Conservation (phyloP, 2,797 vertebrate genomes). For the Myoxocephalus aenaeus region DNA sequence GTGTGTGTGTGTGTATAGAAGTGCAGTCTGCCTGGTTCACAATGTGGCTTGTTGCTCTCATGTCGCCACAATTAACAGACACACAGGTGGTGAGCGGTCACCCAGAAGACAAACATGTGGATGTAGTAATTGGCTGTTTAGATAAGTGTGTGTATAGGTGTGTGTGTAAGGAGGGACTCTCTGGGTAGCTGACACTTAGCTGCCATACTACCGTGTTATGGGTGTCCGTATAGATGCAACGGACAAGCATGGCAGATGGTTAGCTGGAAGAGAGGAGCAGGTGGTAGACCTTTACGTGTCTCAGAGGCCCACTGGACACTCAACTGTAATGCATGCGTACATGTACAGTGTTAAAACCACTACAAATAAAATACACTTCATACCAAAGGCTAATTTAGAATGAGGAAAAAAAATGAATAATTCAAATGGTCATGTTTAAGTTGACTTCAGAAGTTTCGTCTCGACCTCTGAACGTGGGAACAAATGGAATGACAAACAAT, state of each 20-base stretch:
- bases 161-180: constrained; percentile 21
- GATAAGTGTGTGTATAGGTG: constrained; percentile 3
- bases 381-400: neutral
- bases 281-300: constrained; percentile 31
- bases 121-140: constrained; percentile 33
- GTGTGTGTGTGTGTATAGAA: neutral
- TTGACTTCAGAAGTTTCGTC: neutral
- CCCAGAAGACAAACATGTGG: constrained; percentile 43
- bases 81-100: constrained; percentile 6
- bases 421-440: neutral
- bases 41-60: neutral
- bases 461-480: neutral
- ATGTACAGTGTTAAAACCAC: neutral
- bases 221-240: constrained; percentile 4
- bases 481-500: neutral
- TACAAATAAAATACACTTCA: neutral
- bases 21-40: neutral
- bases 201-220: constrained; percentile 6
- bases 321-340: neutral
- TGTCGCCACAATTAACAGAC: constrained; percentile 8
- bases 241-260: constrained; percentile 50
- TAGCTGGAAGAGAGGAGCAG: constrained; percentile 33
- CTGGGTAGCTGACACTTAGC: constrained; percentile 33
- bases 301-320: neutral
- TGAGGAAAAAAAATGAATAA: neutral